Evolutionary conservation across 2,888 invertebrate genomes (phyloP), one percentile per base, ranked within the genome.

Genomic region (Philereme transversata): DNA sequence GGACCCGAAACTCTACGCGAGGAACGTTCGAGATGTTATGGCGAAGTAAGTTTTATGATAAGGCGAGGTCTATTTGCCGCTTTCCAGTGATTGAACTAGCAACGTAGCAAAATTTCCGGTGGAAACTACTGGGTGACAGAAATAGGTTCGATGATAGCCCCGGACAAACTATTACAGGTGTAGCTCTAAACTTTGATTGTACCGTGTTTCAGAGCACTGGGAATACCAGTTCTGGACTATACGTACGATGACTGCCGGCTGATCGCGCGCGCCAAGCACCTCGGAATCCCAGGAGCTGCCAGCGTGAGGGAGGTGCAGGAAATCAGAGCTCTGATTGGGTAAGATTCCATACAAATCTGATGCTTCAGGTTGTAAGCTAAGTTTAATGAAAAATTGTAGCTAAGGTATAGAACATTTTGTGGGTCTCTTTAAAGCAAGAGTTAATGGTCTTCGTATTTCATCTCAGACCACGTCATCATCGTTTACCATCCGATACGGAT

Each of bases 161-260:
- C 22, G 22, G 22, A 22, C 22, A 3, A 22, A 22, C 22, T 22
- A 1, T 22, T 22, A 22, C 22, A 22, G 1, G 3, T 22, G 22
- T 1, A 22, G 1, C 22, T 22, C 3, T 48, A 6, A 34, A 5
- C 5, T 48, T 41, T 11, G 11, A 40, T 4, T 7, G 5, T 57
- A 49, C 62, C 47, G 43, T 5, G 6, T 92, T 92, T 7, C 85
- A 98, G 98, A 76, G 96, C 97, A 3, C 88, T 98, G 10, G 95
- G 96, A 3, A 94, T 98, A 45, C 98, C 98, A 4, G 96, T 97
- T 0, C 94, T 97, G 47, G 98, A 99, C 84, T 98, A 97, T 84
- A 97, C 98, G 0, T 98, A 97, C 83, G 97, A 98, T 79, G 98
- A 98, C 87, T 98, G 98, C 73, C 94, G 96, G 47, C 92, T 98